phyloP scores from a whole-genome alignment of 2,113 vertebrate genomes.

The Ursus arctos region DNA sequence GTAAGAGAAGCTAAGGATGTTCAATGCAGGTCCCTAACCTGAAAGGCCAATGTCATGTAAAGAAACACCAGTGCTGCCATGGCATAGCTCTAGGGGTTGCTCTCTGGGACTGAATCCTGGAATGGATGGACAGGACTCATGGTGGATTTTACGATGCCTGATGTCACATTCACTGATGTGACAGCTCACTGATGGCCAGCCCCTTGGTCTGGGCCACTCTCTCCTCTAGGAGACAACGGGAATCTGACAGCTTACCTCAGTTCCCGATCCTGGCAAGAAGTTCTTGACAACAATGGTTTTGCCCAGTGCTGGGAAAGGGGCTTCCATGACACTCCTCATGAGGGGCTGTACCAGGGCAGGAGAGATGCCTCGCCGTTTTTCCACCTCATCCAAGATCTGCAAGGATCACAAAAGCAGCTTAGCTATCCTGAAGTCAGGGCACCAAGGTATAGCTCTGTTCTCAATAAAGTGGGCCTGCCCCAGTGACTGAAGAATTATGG shows the following conservation, averaged over 20 bases:
- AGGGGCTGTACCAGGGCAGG: constrained; percentile 98
- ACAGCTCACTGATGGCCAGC: neutral
- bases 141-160: neutral
- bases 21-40: neutral
- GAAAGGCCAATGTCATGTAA: too few species aligned
- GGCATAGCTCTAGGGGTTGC: neutral
- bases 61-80: neutral
- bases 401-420: constrained; percentile 51
- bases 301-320: constrained; percentile 97
- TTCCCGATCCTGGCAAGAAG: constrained; percentile 97
- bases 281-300: constrained; percentile 96
- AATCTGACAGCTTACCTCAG: constrained; percentile 90
- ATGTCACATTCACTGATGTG: too few species aligned
- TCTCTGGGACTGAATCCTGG: neutral
- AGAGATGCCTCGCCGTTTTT: constrained; percentile 97
- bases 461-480: neutral
- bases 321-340: constrained; percentile 99
- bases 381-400: constrained; percentile 98
- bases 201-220: neutral
- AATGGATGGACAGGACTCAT: neutral
- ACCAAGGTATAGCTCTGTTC: too few species aligned
- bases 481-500: fast-evolving
- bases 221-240: neutral
- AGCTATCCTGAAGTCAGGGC: neutral
- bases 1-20: neutral